Evolutionary conservation across 2,797 vertebrate species (phyloP).

Genomic region (Aplochiton taeniatus): DNA sequence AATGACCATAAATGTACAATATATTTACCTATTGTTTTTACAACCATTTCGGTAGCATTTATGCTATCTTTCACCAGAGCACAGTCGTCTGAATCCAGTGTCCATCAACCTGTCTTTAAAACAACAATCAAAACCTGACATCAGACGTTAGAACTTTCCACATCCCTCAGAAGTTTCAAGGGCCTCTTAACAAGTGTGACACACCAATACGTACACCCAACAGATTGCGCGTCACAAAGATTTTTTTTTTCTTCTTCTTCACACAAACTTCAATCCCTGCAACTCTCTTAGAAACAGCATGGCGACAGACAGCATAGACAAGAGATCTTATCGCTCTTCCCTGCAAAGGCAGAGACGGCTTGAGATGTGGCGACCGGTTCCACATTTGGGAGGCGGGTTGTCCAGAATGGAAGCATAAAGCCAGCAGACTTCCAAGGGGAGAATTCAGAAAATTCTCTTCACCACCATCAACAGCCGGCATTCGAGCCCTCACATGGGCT

Average conservation of each 20-base stretch:
- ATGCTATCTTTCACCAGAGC: no score
- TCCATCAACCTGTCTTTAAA: neutral
- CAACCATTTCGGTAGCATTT: no score
- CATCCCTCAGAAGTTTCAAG: neutral
- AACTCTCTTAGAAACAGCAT: neutral
- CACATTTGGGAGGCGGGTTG: conserved; percentile 19
- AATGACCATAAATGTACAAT: neutral
- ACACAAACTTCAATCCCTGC: neutral
- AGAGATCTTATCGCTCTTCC: conserved; percentile 13
- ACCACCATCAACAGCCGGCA: neutral
- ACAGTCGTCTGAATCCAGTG: no score
- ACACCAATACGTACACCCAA: no score
- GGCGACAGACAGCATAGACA: neutral
- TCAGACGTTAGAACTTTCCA: neutral
- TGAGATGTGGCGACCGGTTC: conserved; percentile 20
- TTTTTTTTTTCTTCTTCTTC: no score
- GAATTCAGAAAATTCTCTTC: neutral
- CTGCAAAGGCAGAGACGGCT: conserved; percentile 7
- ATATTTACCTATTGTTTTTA: neutral
- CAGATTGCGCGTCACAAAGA: neutral
- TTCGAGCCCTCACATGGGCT: neutral
- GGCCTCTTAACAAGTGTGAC: neutral
- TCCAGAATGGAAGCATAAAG: conserved; percentile 22
- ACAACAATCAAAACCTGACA: neutral
- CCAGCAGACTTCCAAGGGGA: neutral